These are phyloP conservation scores for Bergia puertoricense DNA, from an alignment of 92 coral and sea anemone genomes.

Conservation along the genomic window DNA sequence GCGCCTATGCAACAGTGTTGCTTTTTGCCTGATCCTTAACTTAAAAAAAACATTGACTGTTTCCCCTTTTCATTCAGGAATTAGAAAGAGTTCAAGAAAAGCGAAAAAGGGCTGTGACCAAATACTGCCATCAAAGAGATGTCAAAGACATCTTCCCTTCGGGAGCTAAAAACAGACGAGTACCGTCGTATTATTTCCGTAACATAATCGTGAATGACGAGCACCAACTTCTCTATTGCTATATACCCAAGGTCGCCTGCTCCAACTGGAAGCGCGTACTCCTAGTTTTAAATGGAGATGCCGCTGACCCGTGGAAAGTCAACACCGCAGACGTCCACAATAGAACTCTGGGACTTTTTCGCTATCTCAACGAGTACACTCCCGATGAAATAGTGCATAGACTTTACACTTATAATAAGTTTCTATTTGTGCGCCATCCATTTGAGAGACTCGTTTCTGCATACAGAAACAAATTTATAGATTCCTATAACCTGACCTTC, in stretches of 20 bases:
- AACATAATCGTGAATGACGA: conserved; percentile 87
- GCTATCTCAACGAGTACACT: conserved; percentile 86
- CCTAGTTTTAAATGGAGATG: conserved; percentile 91
- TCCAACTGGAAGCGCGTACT: conserved; percentile 99
- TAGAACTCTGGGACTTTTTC: conserved; percentile 81
- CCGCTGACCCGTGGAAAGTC: conserved; percentile 84
- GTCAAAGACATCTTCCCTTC: conserved; percentile 76
- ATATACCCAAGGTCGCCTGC: conserved; percentile 90
- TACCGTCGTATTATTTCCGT: conserved; percentile 74
- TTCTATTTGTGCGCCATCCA: conserved; percentile 92
- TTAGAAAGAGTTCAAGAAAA: conserved; percentile 58
- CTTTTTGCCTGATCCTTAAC: not conserved
- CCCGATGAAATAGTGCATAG: conserved; percentile 87
- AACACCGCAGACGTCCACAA: conserved; percentile 90
- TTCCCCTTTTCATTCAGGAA: conserved; percentile 2
- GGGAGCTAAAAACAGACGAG: conserved; percentile 60
- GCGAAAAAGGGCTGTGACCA: conserved; percentile 62
- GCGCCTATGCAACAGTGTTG: too few species aligned
- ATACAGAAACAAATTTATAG: conserved; percentile 92
- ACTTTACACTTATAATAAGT: conserved; percentile 85
- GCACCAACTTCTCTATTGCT: conserved; percentile 84
- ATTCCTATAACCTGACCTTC: conserved; percentile 86
- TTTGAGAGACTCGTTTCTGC: conserved; percentile 93
- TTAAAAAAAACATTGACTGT: not conserved
- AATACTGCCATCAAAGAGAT: conserved; percentile 79